Conservation (phyloP, 2,888 invertebrate species). For the Hyposoter didymator region DNA sequence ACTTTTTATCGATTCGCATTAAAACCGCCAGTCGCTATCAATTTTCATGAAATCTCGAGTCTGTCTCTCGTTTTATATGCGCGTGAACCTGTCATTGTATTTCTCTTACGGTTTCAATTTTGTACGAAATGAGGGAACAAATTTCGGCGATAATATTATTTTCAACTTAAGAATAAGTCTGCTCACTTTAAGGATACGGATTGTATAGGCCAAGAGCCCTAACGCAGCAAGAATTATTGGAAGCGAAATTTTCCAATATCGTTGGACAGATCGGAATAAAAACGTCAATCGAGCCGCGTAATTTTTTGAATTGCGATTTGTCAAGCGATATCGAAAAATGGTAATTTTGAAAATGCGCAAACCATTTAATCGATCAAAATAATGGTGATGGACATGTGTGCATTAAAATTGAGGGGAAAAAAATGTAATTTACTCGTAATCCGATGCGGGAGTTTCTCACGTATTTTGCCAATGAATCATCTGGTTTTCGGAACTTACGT, state of each 20-base stretch:
- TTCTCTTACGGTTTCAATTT: slow-evolving; percentile 33
- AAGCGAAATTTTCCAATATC: too few relatives aligned
- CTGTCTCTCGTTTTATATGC: neutral
- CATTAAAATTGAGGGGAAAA: neutral
- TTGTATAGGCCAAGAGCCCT: too few relatives aligned
- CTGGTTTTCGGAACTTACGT: slow-evolving; percentile 3
- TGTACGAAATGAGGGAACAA: slow-evolving; percentile 50
- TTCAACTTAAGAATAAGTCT: neutral
- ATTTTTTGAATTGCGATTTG: too few relatives aligned
- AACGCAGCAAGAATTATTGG: too few relatives aligned
- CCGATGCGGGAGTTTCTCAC: slow-evolving; percentile 43
- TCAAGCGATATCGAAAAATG: too few relatives aligned
- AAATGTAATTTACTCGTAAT: slow-evolving; percentile 40
- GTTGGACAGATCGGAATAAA: too few relatives aligned
- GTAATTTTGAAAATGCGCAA: neutral
- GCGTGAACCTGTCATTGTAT: neutral
- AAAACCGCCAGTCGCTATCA: neutral
- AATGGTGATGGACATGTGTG: slow-evolving; percentile 6
- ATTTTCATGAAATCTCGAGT: neutral
- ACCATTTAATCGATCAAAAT: neutral
- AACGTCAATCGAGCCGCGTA: too few relatives aligned
- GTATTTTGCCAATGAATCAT: neutral
- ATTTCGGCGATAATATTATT: neutral
- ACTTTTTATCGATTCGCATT: neutral
- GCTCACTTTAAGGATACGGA: neutral